These are phyloP conservation scores for Linyphia triangularis DNA, from an alignment of 2,888 invertebrate genomes.

Conservation along the genomic window DNA sequence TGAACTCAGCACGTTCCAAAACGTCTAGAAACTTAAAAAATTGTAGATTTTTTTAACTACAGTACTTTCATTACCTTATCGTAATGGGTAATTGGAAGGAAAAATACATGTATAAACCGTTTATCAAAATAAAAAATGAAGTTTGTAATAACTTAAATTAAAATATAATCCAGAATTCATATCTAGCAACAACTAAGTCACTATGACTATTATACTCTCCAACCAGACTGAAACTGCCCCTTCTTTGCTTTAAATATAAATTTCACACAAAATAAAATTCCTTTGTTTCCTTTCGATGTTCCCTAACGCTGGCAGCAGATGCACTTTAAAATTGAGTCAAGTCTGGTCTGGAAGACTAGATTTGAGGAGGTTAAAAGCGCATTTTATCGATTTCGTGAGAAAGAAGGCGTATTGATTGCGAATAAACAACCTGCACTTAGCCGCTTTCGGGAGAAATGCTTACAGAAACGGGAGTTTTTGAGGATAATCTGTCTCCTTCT, in stretches of 20 bases:
- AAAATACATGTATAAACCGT: no score
- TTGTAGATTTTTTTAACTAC: no score
- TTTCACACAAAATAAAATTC: neutral
- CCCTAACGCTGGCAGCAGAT: no score
- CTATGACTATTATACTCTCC: neutral
- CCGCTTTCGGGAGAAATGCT: neutral
- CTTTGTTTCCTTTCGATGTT: no score
- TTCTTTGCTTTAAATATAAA: neutral
- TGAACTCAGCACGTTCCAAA: no score
- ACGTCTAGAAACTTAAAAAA: no score
- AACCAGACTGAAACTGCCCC: neutral
- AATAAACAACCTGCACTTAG: neutral
- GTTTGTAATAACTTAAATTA: no score
- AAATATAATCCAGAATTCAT: no score
- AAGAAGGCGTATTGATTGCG: neutral
- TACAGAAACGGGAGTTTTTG: neutral
- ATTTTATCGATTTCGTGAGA: neutral
- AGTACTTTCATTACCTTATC: no score
- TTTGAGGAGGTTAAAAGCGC: neutral
- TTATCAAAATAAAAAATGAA: no score
- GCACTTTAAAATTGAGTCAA: neutral
- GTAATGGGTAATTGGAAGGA: no score
- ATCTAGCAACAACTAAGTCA: neutral
- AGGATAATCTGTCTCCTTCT: neutral
- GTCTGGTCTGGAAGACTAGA: neutral